A percentile compares a stretch with the other conserved stretches of the same genome.
Conservation (phyloP, 2,888 invertebrate genomes). For the Charanyca ferruginea region DNA sequence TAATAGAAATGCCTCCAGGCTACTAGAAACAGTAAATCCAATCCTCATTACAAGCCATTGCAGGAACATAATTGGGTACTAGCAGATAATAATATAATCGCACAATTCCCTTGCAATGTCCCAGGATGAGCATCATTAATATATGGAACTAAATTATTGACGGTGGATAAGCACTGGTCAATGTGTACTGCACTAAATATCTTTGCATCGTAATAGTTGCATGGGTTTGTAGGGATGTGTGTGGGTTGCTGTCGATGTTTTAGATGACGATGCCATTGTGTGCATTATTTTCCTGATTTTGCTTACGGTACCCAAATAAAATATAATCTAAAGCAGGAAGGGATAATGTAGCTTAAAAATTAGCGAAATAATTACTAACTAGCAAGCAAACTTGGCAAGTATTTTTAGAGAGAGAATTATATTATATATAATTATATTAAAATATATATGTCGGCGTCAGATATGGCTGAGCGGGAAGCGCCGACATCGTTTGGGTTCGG, state of each 20-base stretch:
- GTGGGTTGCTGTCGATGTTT: conserved; percentile 21
- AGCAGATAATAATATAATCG: conserved; percentile 48
- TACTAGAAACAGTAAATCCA: conserved; percentile 37
- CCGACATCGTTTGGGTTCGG: too few species aligned
- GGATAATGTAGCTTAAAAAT: too few species aligned
- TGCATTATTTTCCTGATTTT: too few species aligned
- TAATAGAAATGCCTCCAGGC: conserved; percentile 41
- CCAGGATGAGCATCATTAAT: conserved; percentile 53
- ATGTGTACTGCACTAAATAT: conserved; percentile 68
- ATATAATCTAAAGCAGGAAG: too few species aligned
- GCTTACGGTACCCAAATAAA: too few species aligned
- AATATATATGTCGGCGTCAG: too few species aligned
- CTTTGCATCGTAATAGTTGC: conserved; percentile 64
- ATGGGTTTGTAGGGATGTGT: conserved; percentile 45
- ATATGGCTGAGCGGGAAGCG: too few species aligned
- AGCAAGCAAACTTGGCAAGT: too few species aligned
- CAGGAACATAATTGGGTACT: conserved; percentile 36
- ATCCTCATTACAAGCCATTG: conserved; percentile 54
- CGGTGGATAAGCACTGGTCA: conserved; percentile 61
- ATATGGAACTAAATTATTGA: conserved; percentile 61
- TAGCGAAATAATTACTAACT: too few species aligned
- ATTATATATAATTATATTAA: too few species aligned
- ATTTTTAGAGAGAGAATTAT: too few species aligned
- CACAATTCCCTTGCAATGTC: conserved; percentile 49
- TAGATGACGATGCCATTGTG: background rate